These are phyloP conservation scores for Melanotaenia duboulayi DNA, from an alignment of 2,113 vertebrate species.

Conservation along the genomic window DNA sequence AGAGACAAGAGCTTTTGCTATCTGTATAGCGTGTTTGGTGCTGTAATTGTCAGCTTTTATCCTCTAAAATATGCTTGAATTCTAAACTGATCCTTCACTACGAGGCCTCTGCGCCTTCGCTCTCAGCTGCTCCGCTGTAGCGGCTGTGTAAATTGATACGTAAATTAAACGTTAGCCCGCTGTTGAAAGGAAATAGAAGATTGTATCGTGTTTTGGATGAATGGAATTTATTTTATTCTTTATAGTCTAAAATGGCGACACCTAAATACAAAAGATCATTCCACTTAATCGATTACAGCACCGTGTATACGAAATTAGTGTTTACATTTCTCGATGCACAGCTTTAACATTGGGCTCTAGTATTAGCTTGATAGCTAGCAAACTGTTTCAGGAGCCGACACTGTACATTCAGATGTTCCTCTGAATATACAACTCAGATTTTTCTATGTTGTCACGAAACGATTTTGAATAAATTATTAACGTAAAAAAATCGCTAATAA, in stretches of 20 bases:
- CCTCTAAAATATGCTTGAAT: conserved; percentile 71
- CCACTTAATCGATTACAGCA: conserved; percentile 8
- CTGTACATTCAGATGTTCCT: background rate
- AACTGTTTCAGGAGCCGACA: conserved; percentile 45
- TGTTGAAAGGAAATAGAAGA: conserved; percentile 49
- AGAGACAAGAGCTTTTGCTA: conserved; percentile 54
- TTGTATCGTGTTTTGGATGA: conserved; percentile 9
- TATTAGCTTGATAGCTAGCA: conserved; percentile 65
- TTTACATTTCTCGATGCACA: conserved; percentile 77
- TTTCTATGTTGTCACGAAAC: background rate
- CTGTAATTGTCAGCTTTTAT: conserved; percentile 37
- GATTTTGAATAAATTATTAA: background rate
- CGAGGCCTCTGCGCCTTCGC: conserved; percentile 86
- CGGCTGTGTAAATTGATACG: conserved; percentile 81
- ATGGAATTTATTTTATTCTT: conserved; percentile 9
- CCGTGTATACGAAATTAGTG: conserved; percentile 65
- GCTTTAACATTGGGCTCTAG: conserved; percentile 45
- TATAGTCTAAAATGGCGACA: background rate
- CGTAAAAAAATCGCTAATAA: background rate
- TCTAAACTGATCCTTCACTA: conserved; percentile 81
- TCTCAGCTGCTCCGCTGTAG: conserved; percentile 78
- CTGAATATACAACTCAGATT: background rate
- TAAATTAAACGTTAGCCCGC: conserved; percentile 71
- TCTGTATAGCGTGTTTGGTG: conserved; percentile 33
- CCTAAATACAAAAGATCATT: accelerated